Base-by-base conservation (phyloP, 2,797 vertebrate species). In the Pangasius larnaudii region DNA sequence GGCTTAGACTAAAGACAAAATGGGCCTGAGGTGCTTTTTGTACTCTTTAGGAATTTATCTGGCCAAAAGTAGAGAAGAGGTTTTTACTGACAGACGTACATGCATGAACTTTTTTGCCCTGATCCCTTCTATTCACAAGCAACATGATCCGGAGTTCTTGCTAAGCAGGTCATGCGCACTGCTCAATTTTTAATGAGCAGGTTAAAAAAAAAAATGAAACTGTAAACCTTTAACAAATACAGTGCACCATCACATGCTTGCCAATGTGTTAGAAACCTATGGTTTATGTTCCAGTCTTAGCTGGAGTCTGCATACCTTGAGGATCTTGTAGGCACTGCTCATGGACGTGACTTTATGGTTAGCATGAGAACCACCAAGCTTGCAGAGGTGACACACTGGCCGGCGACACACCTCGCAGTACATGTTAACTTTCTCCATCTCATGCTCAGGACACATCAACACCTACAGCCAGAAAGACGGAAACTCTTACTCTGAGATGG, bases 371-470 rank as follows among this genome's bases (percentile, higher is more conserved):
- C 98, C 99, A 75, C 98, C 97, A 59, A 99, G 92, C 89, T 99
- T 99, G 92, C 99, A 99, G 86, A 99, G 96, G 92, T 99, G 98
- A 91, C 99, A 99, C 58, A 99, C 98, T 0, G 98, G 99, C 77
- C 98, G 96, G 86, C 95, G 95, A 93, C 99, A 99, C 85, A 99
- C 95, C 92, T 99, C 99, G 86, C 99, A 99, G 95, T 99, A 99
- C 99, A 99, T 99, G 93, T 98, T 99, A 72, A 99, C 98, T 91
- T 97, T 98, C 93, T 99, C 99, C 92, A 97, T 97, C 94, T 99
- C 99, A 1, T 99, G 99, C 91, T 99, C 99, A 0, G 98, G 99
- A 93, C 99, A 99, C 98, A 99, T 99, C 90, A 99, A 95, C 91
- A 99, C 95, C 99, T 99, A 79, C 18, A 69, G 53, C 24, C n/a